Evolutionary conservation across 2,113 vertebrate genomes (phyloP).

Genomic region (Petromus typicus): DNA sequence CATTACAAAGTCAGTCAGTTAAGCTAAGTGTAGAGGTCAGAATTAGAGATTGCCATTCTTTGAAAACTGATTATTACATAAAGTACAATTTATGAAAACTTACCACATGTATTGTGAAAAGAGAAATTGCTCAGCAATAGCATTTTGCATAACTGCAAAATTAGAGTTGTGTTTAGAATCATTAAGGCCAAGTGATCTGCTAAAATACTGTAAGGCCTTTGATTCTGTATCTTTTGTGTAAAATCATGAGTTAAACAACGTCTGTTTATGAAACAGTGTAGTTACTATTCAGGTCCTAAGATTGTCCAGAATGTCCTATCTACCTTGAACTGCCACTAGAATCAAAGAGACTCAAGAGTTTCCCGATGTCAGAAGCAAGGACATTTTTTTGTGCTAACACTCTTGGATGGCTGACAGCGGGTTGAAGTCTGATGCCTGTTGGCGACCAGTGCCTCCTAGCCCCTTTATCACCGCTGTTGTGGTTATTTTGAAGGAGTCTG

Average conservation of each 20-base stretch:
- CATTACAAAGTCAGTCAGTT: not conserved
- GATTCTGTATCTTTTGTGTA: not conserved
- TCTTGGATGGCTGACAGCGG: not conserved
- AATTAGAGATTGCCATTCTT: not conserved
- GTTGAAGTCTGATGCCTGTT: conserved; percentile 45
- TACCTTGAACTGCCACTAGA: not conserved
- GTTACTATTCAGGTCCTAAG: not conserved
- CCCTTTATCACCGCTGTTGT: conserved; percentile 12
- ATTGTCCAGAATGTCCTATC: not conserved
- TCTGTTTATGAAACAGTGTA: not conserved
- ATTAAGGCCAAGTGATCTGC: not conserved
- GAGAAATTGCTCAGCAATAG: not conserved
- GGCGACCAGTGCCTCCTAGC: conserved; percentile 4
- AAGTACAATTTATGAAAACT: not conserved
- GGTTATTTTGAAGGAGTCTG: conserved; percentile 48
- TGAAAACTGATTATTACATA: not conserved
- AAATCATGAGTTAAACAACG: not conserved
- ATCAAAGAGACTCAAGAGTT: not conserved
- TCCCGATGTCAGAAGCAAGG: not conserved
- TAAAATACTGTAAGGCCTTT: not conserved
- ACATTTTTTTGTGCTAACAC: not conserved
- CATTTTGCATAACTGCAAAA: not conserved
- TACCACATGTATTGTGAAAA: conserved; percentile 17
- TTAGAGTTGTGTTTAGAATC: not conserved
- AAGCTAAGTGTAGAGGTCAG: not conserved